Conservation (phyloP, 2,888 invertebrate genomes). For the Chrysolina americana region DNA sequence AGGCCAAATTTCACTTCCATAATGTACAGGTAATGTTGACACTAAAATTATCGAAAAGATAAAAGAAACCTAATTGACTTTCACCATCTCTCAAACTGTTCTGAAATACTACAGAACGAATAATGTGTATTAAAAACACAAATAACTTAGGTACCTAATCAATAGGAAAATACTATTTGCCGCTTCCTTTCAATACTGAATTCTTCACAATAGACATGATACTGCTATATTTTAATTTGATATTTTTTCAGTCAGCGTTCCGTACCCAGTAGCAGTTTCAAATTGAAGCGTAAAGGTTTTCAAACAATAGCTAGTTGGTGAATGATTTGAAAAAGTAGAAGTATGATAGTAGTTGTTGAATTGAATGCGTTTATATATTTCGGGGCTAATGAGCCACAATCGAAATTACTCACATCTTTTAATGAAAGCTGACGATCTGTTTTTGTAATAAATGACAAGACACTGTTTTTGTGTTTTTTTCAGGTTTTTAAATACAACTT, state of each 20-base stretch:
- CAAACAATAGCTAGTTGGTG: constrained; percentile 31
- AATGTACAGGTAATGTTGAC: too few relatives aligned
- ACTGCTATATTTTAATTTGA: constrained; percentile 67
- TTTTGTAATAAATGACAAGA: background rate
- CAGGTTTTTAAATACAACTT: too few relatives aligned
- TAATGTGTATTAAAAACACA: too few relatives aligned
- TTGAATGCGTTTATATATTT: constrained; percentile 37
- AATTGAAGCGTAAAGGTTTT: constrained; percentile 66
- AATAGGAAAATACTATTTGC: constrained; percentile 5
- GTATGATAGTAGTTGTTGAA: constrained; percentile 50
- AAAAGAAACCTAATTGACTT: too few relatives aligned
- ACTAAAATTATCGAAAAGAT: too few relatives aligned
- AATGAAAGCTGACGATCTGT: too few relatives aligned
- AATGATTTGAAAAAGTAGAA: constrained; percentile 45
- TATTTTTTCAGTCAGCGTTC: constrained; percentile 60
- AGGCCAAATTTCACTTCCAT: too few relatives aligned
- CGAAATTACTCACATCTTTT: too few relatives aligned
- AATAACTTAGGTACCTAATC: background rate
- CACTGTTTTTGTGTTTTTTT: background rate
- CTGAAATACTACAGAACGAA: too few relatives aligned
- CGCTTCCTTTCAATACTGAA: constrained; percentile 1
- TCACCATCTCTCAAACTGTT: too few relatives aligned
- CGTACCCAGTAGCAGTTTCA: constrained; percentile 67
- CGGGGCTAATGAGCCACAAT: too few relatives aligned
- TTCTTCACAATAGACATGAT: constrained; percentile 59